Evolutionary conservation across 2,888 invertebrate species (phyloP), one percentile per base, ranked within the genome.

Genomic region (Idaea dimidiata): DNA sequence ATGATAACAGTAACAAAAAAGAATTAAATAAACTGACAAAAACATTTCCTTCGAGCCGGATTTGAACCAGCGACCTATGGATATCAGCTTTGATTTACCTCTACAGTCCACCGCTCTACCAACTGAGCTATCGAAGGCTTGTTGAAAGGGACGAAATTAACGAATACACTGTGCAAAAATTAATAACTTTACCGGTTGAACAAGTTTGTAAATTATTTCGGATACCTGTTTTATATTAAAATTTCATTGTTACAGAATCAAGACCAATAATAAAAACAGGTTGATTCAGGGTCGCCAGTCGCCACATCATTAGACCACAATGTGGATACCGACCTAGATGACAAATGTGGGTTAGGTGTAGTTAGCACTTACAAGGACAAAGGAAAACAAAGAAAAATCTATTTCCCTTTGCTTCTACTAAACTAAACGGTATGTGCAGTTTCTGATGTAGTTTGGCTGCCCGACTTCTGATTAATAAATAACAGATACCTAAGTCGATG

Each of bases 51-150:
- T 94, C 94, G 94, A 94, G 93, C 94, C 94, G 94, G 94, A 94
- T 94, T 94, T 94, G 94, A 94, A 94, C 94, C 94, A 94, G 94
- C 93, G 94, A 94, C 94, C 94, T 94, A 94, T 94, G 94, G 94
- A 94, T 94, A 66, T 67, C 87, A 79, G 76, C 69, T 67, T 65
- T 63, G 1, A 58, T 57, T 6, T 0, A 16, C 72, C 75, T 72
- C 92, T 93, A 93, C 93, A 93, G 93, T 93, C 93, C 93, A 93
- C 93, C 93, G 93, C 93, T 93, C 93, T 93, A 93, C 93, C 93
- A 93, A 93, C 93, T 93, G 93, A 93, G 93, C 93, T 93, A 93
- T 93, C 93, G 93, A 93, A 93, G 93, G 93, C 43, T 76, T 73
- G 59, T 16, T 0, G 0, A 0, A 0, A 0, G 0, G 0, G 0